Evolutionary conservation across 1,140 invertebrate genomes (phyloP).

Genomic region (Papilio xuthus): DNA sequence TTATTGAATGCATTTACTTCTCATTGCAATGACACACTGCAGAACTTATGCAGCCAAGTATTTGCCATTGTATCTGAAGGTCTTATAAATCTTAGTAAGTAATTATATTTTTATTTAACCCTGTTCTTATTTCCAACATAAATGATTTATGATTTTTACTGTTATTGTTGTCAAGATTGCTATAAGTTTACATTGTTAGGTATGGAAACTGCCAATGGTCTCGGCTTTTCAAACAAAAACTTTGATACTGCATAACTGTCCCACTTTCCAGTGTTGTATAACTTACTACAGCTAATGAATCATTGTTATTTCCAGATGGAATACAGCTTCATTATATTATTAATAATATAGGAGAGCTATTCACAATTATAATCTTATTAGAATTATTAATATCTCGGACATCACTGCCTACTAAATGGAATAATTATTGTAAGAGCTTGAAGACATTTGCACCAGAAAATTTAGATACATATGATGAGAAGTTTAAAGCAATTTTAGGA

Average conservation of each 20-base stretch:
- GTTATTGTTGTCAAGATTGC: background rate
- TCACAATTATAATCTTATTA: conserved; percentile 65
- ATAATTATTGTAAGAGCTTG: conserved; percentile 63
- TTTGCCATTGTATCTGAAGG: conserved; percentile 82
- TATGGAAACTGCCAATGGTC: background rate
- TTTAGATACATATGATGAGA: conserved; percentile 57
- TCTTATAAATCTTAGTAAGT: conserved; percentile 80
- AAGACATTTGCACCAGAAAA: conserved; percentile 50
- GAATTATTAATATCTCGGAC: conserved; percentile 70
- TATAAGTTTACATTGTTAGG: background rate
- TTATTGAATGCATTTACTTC: conserved; percentile 85
- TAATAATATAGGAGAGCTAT: conserved; percentile 75
- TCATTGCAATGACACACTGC: conserved; percentile 85
- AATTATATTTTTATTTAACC: conserved; percentile 43
- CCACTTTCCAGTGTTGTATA: background rate
- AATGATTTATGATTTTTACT: background rate
- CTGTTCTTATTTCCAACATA: no score
- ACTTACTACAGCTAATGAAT: conserved; percentile 2
- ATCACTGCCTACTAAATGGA: conserved; percentile 65
- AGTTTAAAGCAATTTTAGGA: conserved; percentile 55
- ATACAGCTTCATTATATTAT: conserved; percentile 75
- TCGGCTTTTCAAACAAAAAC: no score
- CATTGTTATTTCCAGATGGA: conserved; percentile 61
- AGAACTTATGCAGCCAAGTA: conserved; percentile 86
- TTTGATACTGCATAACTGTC: no score